Conservation (phyloP, 2,888 invertebrate species). For the Cryptophagus acutangulus region DNA sequence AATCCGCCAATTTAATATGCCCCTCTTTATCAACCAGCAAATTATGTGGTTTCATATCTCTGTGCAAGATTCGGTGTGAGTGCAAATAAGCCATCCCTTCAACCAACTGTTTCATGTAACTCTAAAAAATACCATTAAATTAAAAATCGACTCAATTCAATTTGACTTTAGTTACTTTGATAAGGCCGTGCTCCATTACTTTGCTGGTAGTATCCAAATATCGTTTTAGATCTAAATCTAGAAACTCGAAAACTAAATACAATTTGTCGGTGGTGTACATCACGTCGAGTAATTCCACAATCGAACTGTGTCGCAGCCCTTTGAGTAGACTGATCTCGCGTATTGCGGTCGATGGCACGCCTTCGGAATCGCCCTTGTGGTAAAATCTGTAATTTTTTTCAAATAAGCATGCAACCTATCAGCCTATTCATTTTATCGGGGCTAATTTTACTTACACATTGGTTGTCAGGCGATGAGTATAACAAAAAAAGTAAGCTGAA, state of each 20-base stretch:
- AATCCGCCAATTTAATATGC: constrained; percentile 92
- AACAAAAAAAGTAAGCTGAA: constrained; percentile 57
- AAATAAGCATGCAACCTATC: background rate
- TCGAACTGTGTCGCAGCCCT: constrained; percentile 82
- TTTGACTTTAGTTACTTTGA: constrained; percentile 59
- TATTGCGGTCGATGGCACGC: constrained; percentile 95
- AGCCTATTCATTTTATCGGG: background rate
- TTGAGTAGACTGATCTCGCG: constrained; percentile 92
- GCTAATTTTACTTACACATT: constrained; percentile 16
- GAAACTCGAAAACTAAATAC: constrained; percentile 90
- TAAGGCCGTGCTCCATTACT: constrained; percentile 58
- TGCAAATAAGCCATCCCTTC: constrained; percentile 90
- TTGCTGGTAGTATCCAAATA: constrained; percentile 70
- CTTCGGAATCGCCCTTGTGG: constrained; percentile 80
- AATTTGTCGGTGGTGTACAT: constrained; percentile 79
- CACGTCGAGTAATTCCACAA: constrained; percentile 87
- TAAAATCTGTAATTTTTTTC: constrained; percentile 38
- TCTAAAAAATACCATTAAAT: constrained; percentile 47
- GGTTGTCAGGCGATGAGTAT: constrained; percentile 28
- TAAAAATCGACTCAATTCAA: too few relatives aligned
- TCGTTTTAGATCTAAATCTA: constrained; percentile 89
- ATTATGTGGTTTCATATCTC: constrained; percentile 96
- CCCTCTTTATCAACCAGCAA: constrained; percentile 82
- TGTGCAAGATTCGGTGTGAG: constrained; percentile 79
- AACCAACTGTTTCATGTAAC: constrained; percentile 81